phyloP scores from a whole-genome alignment of 2,797 vertebrate genomes.

The Amazonetta brasiliensis region DNA sequence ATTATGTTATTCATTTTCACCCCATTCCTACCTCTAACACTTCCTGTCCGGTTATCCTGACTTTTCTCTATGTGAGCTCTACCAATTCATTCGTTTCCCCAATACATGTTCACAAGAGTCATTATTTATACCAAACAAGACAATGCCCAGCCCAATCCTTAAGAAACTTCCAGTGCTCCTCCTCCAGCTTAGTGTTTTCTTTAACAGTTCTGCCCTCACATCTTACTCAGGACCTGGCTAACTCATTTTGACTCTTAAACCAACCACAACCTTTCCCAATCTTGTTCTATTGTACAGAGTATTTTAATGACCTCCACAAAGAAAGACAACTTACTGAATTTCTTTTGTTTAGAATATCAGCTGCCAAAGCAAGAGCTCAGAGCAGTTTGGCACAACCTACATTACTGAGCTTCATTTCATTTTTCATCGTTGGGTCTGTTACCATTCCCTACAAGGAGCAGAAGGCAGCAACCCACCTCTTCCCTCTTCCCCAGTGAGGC shows the following conservation, averaged over 20 bases:
- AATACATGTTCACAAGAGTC: neutral
- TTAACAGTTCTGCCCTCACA: neutral
- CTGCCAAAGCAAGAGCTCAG: neutral
- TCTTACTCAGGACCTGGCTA: neutral
- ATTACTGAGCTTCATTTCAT: neutral
- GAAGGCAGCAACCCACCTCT: neutral
- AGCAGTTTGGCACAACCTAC: neutral
- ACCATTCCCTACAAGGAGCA: neutral
- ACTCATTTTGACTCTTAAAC: too few relatives aligned
- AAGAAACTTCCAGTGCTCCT: neutral
- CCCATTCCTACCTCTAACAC: neutral
- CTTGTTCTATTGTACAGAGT: rapidly evolving
- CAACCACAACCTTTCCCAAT: rapidly evolving
- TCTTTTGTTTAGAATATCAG: neutral
- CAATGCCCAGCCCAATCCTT: too few relatives aligned
- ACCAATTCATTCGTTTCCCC: neutral
- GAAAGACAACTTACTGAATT: neutral
- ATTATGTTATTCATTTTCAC: neutral
- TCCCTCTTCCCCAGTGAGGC: neutral
- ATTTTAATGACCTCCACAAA: neutral
- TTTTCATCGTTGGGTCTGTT: neutral
- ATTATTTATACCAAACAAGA: too few relatives aligned
- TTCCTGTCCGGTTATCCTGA: neutral
- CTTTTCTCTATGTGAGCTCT: neutral
- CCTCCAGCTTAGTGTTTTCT: neutral